Conservation (phyloP, 1,140 invertebrate genomes). For the Phymastichus coffea region DNA sequence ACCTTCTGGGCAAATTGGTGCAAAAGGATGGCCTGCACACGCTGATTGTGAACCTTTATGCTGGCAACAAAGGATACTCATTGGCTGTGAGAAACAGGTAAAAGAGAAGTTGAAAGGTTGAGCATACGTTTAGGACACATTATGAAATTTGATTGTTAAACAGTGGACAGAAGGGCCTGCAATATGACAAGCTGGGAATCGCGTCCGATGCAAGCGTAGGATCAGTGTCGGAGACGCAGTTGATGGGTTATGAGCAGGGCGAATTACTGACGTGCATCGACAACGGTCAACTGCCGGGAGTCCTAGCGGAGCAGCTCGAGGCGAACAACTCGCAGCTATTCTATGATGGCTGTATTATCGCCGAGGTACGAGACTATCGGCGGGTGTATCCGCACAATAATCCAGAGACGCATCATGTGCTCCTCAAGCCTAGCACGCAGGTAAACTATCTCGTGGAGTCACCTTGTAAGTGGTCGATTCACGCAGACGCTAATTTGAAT, state of each 20-base stretch:
- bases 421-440: slow-evolving; percentile 85
- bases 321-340: slow-evolving; percentile 78
- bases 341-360: slow-evolving; percentile 89
- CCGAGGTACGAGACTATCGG: slow-evolving; percentile 86
- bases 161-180: too few relatives aligned
- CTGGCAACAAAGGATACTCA: slow-evolving; percentile 88
- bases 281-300: slow-evolving; percentile 83
- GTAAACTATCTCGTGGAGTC: slow-evolving; percentile 51
- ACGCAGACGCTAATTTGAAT: neutral
- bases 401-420: slow-evolving; percentile 80
- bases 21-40: slow-evolving; percentile 82
- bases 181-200: too few relatives aligned
- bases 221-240: slow-evolving; percentile 69
- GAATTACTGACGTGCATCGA: slow-evolving; percentile 77
- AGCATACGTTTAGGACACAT: neutral
- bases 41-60: slow-evolving; percentile 86
- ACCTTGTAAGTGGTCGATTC: neutral
- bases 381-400: slow-evolving; percentile 70
- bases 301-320: slow-evolving; percentile 81
- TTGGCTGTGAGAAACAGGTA: slow-evolving; percentile 68
- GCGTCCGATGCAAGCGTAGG: too few relatives aligned
- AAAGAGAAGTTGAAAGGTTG: slow-evolving; percentile 19
- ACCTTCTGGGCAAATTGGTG: slow-evolving; percentile 82
- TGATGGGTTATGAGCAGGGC: slow-evolving; percentile 77
- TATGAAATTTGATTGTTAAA: too few relatives aligned